Evolutionary conservation across 2,797 vertebrate species (phyloP).

Genomic region (Streptopelia turtur): DNA sequence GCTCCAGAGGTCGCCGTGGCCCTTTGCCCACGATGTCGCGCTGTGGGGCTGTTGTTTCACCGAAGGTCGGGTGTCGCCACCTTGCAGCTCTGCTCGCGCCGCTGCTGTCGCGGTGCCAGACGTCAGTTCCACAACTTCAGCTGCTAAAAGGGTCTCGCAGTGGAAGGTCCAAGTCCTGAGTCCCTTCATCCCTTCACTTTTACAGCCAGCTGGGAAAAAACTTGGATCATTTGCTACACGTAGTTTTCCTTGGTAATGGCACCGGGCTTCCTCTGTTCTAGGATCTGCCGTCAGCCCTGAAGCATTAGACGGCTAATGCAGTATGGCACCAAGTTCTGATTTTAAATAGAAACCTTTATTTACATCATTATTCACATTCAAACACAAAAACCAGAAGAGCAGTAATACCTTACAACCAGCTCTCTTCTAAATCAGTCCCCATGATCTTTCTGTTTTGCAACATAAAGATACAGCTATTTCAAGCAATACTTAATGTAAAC

Average conservation of each 20-base stretch:
- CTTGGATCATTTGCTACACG: accelerated
- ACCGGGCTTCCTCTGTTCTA: neutral
- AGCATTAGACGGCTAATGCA: neutral
- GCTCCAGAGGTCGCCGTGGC: no score
- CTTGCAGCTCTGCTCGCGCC: neutral
- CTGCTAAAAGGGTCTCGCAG: neutral
- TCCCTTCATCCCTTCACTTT: neutral
- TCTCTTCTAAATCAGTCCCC: constrained; percentile 79
- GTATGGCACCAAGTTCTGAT: neutral
- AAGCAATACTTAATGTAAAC: constrained; percentile 77
- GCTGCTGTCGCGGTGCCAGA: neutral
- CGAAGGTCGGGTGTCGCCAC: neutral
- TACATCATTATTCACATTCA: constrained; percentile 92
- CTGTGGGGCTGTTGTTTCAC: no score
- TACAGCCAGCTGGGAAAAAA: neutral
- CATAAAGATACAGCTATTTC: constrained; percentile 70
- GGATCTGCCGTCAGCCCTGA: neutral
- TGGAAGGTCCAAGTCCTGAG: neutral
- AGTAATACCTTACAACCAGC: constrained; percentile 85
- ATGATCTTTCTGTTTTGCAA: constrained; percentile 66
- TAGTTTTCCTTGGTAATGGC: neutral
- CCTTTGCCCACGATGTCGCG: no score
- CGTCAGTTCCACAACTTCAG: neutral
- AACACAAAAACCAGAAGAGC: constrained; percentile 84
- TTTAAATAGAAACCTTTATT: constrained; percentile 99